Evolutionary conservation across 1,140 invertebrate species (phyloP).

Genomic region (Ptiloglossa arizonensis): DNA sequence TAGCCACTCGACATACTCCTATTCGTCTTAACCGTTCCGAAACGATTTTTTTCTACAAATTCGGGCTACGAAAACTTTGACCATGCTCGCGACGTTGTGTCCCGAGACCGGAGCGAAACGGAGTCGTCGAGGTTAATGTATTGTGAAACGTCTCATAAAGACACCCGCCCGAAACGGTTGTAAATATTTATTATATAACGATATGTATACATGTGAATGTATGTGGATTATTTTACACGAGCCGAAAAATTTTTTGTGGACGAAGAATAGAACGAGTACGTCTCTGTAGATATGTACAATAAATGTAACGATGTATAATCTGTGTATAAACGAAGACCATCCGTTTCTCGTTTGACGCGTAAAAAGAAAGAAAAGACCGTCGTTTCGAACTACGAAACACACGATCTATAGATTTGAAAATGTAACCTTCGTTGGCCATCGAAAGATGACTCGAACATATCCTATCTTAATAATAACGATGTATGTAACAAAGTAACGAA

Average conservation of each 20-base stretch:
- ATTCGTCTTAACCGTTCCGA: background rate
- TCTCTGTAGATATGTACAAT: slow-evolving; percentile 78
- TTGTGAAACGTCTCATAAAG: background rate
- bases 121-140: background rate
- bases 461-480: too few relatives aligned
- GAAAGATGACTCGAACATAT: too few relatives aligned
- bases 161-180: slow-evolving; percentile 26
- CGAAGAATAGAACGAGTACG: slow-evolving; percentile 53
- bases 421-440: too few relatives aligned
- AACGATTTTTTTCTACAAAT: background rate
- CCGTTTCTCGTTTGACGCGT: background rate
- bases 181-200: slow-evolving; percentile 53
- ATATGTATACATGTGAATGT: slow-evolving; percentile 22
- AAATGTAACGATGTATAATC: slow-evolving; percentile 60
- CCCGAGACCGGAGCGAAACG: background rate
- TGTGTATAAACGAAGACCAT: slow-evolving; percentile 52
- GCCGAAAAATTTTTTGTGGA: slow-evolving; percentile 21
- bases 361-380: background rate
- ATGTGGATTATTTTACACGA: slow-evolving; percentile 60
- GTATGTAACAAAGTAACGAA: too few relatives aligned
- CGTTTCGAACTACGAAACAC: background rate
- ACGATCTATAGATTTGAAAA: background rate
- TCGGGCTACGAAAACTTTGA: background rate
- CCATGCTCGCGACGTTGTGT: background rate
- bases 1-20: background rate